Conservation (phyloP, 2,888 invertebrate genomes). For the Cheilosia variabilis region DNA sequence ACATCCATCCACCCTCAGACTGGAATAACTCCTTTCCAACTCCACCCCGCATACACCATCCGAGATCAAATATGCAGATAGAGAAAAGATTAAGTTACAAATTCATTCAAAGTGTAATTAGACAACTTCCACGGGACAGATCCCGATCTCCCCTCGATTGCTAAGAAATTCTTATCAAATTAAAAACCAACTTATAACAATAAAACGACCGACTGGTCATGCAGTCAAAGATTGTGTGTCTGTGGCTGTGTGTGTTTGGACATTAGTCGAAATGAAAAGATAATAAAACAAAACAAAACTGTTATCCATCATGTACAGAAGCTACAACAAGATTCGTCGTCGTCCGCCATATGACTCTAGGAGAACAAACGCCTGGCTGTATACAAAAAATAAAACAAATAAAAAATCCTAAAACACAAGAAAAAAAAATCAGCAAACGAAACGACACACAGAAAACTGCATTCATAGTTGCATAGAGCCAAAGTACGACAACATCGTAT, state of each 20-base stretch:
- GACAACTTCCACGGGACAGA: constrained; percentile 35
- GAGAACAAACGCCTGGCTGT: constrained; percentile 47
- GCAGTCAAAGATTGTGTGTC: not conserved
- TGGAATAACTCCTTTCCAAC: constrained; percentile 2
- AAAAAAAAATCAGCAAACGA: constrained; percentile 23
- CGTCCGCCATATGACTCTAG: constrained; percentile 39
- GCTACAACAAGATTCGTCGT: constrained; percentile 8
- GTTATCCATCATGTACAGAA: constrained; percentile 59
- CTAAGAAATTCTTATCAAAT: constrained; percentile 23
- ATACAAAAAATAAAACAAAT: constrained; percentile 15
- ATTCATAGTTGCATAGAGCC: constrained; percentile 71
- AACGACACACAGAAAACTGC: constrained; percentile 66
- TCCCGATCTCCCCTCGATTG: not conserved
- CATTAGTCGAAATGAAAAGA: constrained; percentile 58
- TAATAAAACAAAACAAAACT: constrained; percentile 48
- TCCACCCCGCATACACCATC: not conserved
- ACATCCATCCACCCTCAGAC: not conserved
- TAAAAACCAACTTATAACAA: constrained; percentile 27
- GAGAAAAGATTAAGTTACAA: constrained; percentile 46
- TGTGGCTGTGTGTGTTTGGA: constrained; percentile 23
- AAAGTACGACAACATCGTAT: constrained; percentile 6
- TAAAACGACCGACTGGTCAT: constrained; percentile 2
- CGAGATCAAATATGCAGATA: not conserved
- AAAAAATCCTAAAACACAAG: constrained; percentile 35
- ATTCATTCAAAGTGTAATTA: constrained; percentile 52